Evolutionary conservation across 2,888 invertebrate genomes (phyloP), one percentile per base, ranked within the genome.

Genomic region (Zaprionus lineosus): DNA sequence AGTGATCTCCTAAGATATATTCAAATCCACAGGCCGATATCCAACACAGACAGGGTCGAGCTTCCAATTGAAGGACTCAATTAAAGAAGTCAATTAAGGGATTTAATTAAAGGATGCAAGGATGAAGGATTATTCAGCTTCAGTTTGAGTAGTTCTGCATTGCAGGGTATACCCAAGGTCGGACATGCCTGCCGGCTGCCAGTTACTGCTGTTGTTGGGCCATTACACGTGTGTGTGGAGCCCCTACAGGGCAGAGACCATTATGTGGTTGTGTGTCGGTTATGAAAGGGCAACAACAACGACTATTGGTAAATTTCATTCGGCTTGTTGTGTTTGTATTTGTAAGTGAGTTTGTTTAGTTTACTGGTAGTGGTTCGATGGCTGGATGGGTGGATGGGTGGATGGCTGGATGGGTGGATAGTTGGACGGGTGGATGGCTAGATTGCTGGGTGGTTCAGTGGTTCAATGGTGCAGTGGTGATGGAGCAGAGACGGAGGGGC

Each of bases 291-390:
- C 71, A 59, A 59, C 66, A 59, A 59, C 66, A 40, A 29, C 47
- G 36, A 71, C 43, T 69, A 69, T 71, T 69, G 66, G 65, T 43
- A 55, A 68, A 66, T 47, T 55, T 61, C 53, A 56, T 57, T 62
- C 26, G 34, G 39, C 51, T 48, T 46, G 65, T 47, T 71, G 46
- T 66, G 66, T 57, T 52, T 48, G 52, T 67, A 41, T 57, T 53
- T 53, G 65, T 44, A 31, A 61, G 57, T 53, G 46, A 55, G 69
- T 64, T 50, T 71, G 66, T 40, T 65, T 57, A 53, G 57, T 51
- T 51, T 34, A 2, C 9, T 7, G 26, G 6, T 7, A 19, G 2
- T 18, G 43, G n/a, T 2, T 15, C 5, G 12, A 18, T 6, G 14
- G 2, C 2, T 11, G 33, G 11, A 8, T 29, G 7, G 7, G 16